Evolutionary conservation across 2,113 vertebrate genomes (phyloP), one percentile per base, ranked within the genome.

Genomic region (Lophura nycthemera): DNA sequence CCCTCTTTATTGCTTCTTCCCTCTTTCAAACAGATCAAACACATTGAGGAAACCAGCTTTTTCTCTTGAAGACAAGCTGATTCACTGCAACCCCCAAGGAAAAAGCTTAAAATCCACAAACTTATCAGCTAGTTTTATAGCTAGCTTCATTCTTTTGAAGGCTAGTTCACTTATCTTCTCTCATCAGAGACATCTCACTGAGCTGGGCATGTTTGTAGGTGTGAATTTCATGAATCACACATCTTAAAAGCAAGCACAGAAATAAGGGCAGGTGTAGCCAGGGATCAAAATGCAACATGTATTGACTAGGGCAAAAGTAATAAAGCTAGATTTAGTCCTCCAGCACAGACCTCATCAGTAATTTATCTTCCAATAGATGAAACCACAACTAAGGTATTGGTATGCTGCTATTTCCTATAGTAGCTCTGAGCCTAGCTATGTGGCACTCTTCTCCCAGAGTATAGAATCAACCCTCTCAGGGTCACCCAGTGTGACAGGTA

Each of bases 121-220:
- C 30, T 89, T 88, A 91, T 79, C 86, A 86, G 45, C 8, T 74
- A 47, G 20, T 84, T 94, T 93, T 88, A 63, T 29, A 57, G 89
- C 32, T 86, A 83, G 8, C 25, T 91, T 63, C 18, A 83, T 67
- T 83, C 24, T 67, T 93, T 79, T 95, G 69, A 90, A 67, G 30
- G 32, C 84, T 71, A 75, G 43, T 79, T 89, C 25, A 42, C 14
- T 81, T 76, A 70, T 79, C 90, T 45, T 76, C 7, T 80, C 66
- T 83, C 77, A 71, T 78, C 36, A 72, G 30, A 94, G 60, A 60
- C 8, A 1, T 40, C 82, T 77, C 8, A 7, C 52, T 56, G 29
- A 92, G 63, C 30, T n/a, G 75, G 56, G 36, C 72, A 38, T 7
- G 8, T 77, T 63, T 61, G 30, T 57, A 81, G 40, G 73, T 22